These are phyloP conservation scores for Upupa epops DNA, from an alignment of 2,113 vertebrate species.

Conservation along the genomic window DNA sequence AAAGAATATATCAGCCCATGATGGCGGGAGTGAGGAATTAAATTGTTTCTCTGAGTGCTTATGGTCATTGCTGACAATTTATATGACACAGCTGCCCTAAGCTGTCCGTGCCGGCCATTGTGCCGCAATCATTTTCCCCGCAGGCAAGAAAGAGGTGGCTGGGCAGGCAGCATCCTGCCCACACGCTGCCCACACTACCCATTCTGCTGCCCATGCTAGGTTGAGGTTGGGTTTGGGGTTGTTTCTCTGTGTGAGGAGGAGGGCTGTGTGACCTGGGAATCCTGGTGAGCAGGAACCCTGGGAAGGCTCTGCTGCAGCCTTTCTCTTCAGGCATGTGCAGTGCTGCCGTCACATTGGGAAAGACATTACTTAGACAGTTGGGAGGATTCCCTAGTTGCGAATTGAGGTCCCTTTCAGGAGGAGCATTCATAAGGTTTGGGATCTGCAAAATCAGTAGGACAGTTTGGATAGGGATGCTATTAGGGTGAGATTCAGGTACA, in stretches of 20 bases:
- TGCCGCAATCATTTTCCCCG: constrained; percentile 75
- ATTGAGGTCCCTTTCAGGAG: neutral
- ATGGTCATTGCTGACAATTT: constrained; percentile 97
- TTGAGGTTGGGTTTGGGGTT: neutral
- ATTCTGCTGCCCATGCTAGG: neutral
- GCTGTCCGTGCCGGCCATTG: constrained; percentile 71
- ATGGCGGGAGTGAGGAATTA: constrained; percentile 97
- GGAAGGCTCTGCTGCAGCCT: neutral
- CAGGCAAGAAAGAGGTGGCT: constrained; percentile 54
- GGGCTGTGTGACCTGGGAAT: constrained; percentile 27
- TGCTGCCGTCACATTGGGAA: neutral
- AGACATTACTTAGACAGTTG: neutral
- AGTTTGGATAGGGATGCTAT: neutral
- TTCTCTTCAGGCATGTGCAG: fast-evolving
- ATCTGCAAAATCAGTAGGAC: neutral
- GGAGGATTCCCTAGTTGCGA: constrained; percentile 11
- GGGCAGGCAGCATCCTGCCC: neutral
- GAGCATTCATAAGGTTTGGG: neutral
- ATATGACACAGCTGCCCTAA: constrained; percentile 87
- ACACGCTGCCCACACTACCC: neutral
- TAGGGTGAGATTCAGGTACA: neutral
- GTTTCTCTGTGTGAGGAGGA: constrained; percentile 58
- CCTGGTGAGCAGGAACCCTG: neutral
- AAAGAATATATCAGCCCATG: constrained; percentile 99
- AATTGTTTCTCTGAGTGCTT: constrained; percentile 99